These are phyloP conservation scores for Neodontobutis hainanensis DNA, from an alignment of 2,113 vertebrate species.

Conservation along the genomic window DNA sequence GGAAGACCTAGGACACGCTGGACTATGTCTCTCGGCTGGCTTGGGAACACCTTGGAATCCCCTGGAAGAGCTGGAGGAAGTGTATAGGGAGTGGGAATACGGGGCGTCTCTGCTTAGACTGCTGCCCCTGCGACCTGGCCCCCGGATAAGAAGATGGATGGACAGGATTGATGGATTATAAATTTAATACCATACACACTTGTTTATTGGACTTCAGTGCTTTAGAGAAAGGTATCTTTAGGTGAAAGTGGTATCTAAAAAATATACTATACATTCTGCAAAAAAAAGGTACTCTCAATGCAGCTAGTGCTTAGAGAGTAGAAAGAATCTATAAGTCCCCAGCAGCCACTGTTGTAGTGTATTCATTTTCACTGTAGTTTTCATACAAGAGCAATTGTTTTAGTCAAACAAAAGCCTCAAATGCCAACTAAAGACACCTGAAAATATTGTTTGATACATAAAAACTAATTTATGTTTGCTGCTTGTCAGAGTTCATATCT, in stretches of 20 bases:
- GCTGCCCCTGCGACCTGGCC: no score
- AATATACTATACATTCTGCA: not conserved
- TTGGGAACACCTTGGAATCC: no score
- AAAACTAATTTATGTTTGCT: conserved; percentile 93
- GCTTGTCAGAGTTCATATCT: conserved; percentile 93
- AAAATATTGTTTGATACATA: conserved; percentile 91
- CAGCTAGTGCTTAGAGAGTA: not conserved
- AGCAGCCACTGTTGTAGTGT: not conserved
- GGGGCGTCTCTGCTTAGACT: no score
- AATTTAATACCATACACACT: no score
- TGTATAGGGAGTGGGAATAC: no score
- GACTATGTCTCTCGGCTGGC: no score
- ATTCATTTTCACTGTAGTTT: not conserved
- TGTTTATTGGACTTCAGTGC: no score
- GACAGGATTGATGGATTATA: no score
- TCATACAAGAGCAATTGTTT: conserved; percentile 7
- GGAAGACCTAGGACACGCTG: no score
- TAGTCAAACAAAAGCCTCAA: conserved; percentile 15
- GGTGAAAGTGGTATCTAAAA: not conserved
- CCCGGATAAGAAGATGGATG: no score
- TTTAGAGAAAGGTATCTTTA: no score
- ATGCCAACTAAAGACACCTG: conserved; percentile 57
- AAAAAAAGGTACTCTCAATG: not conserved
- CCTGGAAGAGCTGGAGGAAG: no score
- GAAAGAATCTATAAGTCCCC: not conserved